Base-by-base conservation (phyloP, 2,797 vertebrate species). In the Hypotaenidia okinawae region DNA sequence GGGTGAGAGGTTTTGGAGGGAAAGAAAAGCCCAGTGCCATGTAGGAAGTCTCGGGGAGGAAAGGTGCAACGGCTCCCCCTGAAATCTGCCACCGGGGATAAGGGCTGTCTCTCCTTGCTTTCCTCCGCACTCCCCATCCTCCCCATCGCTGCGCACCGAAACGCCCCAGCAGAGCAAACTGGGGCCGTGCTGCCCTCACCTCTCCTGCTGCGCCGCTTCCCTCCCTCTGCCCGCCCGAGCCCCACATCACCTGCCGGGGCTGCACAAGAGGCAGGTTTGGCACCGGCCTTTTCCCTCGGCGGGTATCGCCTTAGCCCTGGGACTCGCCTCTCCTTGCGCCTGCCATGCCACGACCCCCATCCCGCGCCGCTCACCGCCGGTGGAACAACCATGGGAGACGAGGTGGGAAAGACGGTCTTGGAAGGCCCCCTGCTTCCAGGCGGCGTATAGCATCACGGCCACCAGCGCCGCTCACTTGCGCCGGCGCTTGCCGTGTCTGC, bases 361-460 rank as follows among this genome's bases (percentile, higher is more conserved):
- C 66, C 82, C 61, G 30, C 49, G 82, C 45, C 7, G 1, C 77
- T 82, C 7, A 2, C 30, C 11, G 6, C 3, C 1, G 78, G 84
- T 47, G 87, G 74, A 78, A 89, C 9, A 5, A 77, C 67, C 2
- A 6, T 14, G 1, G 4, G 87, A 94, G 86, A 81, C 4, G 61
- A 94, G 54, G n/a, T 70, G 79, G 75, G 78, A 91, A 94, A 93
- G 84, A 86, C 1, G 91, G 94, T 95, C 72, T 94, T 96, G 95
- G 93, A 95, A 94, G 94, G 95, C 91, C 94, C 94, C 95, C 96
- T 96, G 91, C 94, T 95, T 96, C 92, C 83, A 61, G 57, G 68
- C 86, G 33, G 79, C 1, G 75, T 66, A 96, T 96, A 95, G 95
- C 95, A 95, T 86, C 66, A 43, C 18, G 13, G 61, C 81, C 87